phyloP scores from a whole-genome alignment of 2,797 vertebrate species.

The Lagocephalus sceleratus region DNA sequence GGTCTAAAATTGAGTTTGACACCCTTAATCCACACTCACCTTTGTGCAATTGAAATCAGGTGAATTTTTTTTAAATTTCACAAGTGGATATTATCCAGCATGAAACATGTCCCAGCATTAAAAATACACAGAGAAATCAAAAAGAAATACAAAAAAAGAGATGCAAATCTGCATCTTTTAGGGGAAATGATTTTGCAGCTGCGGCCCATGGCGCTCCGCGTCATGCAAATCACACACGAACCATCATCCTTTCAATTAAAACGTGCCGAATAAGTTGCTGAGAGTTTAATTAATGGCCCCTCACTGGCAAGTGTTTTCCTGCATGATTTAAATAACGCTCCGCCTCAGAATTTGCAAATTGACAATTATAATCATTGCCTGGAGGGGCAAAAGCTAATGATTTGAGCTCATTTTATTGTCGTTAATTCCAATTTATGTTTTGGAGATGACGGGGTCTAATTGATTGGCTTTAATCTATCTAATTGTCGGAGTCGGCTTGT shows the following conservation, averaged over 20 bases:
- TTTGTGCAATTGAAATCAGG: no score
- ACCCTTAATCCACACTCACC: no score
- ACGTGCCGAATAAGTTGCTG: conserved; percentile 27
- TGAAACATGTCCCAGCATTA: no score
- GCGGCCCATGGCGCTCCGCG: background rate
- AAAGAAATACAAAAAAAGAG: no score
- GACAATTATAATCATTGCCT: conserved; percentile 49
- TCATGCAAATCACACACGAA: conserved; percentile 1
- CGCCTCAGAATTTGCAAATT: conserved; percentile 47
- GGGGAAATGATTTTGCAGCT: background rate
- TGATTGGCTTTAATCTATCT: conserved; percentile 50
- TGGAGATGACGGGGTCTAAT: conserved; percentile 43
- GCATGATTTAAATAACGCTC: conserved; percentile 40
- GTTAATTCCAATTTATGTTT: conserved; percentile 55
- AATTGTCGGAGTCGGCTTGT: conserved; percentile 41
- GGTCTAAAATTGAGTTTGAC: no score
- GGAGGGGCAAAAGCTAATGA: conserved; percentile 34
- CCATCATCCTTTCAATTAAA: conserved; percentile 13
- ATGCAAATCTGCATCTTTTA: no score
- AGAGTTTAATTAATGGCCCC: conserved; percentile 31
- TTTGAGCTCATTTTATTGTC: conserved; percentile 44
- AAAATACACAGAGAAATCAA: no score
- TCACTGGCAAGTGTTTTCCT: conserved; percentile 33
- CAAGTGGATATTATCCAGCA: no score
- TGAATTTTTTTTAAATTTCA: no score